Conservation (phyloP, 2,888 invertebrate species). For the Kryphioiulus occultus region DNA sequence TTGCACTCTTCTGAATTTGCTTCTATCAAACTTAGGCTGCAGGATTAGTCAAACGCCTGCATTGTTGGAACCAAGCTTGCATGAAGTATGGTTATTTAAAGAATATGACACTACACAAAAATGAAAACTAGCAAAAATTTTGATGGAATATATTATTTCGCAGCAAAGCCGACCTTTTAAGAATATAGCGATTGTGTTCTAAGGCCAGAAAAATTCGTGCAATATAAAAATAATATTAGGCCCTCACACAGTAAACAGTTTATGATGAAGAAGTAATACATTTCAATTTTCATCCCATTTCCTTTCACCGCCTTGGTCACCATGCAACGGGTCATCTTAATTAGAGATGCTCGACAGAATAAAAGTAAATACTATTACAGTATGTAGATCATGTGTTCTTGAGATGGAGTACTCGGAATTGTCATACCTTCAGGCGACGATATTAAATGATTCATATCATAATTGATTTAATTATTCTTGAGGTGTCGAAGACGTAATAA, state of each 20-base stretch:
- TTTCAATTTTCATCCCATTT: too few species aligned
- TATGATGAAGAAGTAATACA: too few species aligned
- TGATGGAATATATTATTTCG: neutral
- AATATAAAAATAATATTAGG: too few species aligned
- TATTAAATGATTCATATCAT: neutral
- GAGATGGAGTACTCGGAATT: neutral
- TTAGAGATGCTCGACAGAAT: too few species aligned
- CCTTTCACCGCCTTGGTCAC: too few species aligned
- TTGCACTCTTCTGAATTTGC: constrained; percentile 16
- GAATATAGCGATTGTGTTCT: too few species aligned
- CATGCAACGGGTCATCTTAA: too few species aligned
- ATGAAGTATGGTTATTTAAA: neutral
- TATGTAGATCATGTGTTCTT: too few species aligned
- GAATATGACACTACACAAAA: neutral
- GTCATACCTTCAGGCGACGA: neutral
- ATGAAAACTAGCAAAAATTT: neutral
- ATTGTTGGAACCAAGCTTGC: neutral
- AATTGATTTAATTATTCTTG: neutral
- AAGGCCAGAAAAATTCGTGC: too few species aligned
- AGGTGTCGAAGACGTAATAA: neutral
- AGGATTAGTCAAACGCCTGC: neutral
- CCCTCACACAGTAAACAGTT: too few species aligned
- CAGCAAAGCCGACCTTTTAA: neutral
- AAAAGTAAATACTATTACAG: too few species aligned
- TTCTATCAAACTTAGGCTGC: neutral